Percentiles rank a stretch among this genome's conserved stretches.
These are phyloP conservation scores for Synanthedon tipuliformis DNA, from an alignment of 2,888 invertebrate species.

Conservation along the genomic window DNA sequence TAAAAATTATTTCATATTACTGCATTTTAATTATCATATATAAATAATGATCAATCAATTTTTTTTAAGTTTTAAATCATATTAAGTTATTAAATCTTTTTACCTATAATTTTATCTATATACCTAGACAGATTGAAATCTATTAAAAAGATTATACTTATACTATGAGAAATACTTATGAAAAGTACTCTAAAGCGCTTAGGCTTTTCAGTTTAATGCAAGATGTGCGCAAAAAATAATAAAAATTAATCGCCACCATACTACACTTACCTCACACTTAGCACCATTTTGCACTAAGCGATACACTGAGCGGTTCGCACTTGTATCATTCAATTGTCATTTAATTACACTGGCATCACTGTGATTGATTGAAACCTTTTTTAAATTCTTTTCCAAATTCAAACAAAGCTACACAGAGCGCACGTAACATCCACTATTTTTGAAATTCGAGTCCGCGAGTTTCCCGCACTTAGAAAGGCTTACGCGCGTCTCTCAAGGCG, in stretches of 20 bases:
- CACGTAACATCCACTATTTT: background rate
- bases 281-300: conserved; percentile 48
- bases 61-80: too few species aligned
- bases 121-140: too few species aligned
- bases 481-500: conserved; percentile 34
- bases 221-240: background rate
- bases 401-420: background rate
- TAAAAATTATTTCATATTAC: too few species aligned
- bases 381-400: background rate
- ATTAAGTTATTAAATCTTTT: too few species aligned
- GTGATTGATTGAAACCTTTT: conserved; percentile 1
- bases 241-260: conserved; percentile 16
- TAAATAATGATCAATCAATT: too few species aligned
- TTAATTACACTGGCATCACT: conserved; percentile 18
- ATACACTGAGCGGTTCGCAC: conserved; percentile 21
- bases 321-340: conserved; percentile 17
- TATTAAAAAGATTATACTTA: too few species aligned
- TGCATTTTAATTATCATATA: too few species aligned
- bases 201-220: background rate
- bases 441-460: conserved; percentile 4
- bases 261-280: conserved; percentile 52
- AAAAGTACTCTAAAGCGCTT: too few species aligned
- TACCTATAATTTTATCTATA: too few species aligned
- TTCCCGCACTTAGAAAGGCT: conserved; percentile 8
- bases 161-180: too few species aligned